Evolutionary conservation across 2,113 vertebrate genomes (phyloP).

Genomic region (Python bivittatus): DNA sequence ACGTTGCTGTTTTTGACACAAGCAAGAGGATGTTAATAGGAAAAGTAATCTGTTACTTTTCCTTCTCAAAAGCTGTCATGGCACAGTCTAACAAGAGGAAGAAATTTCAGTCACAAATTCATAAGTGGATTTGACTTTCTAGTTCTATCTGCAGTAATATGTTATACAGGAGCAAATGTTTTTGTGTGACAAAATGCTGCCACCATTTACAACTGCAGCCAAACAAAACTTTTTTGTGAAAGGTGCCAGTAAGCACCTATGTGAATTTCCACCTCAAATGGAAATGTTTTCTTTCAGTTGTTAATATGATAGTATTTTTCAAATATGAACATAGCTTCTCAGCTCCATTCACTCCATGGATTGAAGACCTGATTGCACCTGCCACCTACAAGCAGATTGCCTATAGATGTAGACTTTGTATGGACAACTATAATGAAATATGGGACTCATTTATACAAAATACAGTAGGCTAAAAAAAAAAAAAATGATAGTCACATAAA

Average conservation of each 20-base stretch:
- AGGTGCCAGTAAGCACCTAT: background rate
- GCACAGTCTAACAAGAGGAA: constrained; percentile 39
- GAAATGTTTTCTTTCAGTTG: background rate
- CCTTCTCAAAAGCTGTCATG: constrained; percentile 29
- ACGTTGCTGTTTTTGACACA: background rate
- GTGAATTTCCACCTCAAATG: background rate
- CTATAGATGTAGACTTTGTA: no score
- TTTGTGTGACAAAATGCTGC: background rate
- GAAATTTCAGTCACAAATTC: constrained; percentile 24
- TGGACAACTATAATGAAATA: no score
- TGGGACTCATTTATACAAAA: no score
- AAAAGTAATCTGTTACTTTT: constrained; percentile 13
- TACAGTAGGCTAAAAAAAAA: no score
- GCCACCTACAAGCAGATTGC: no score
- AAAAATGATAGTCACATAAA: no score
- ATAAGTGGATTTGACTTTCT: constrained; percentile 35
- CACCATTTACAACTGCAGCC: background rate
- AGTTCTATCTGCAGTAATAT: constrained; percentile 16
- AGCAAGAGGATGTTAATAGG: background rate
- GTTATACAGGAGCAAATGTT: background rate
- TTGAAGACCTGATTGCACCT: no score
- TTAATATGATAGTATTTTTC: background rate
- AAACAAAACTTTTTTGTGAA: background rate
- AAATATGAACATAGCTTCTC: background rate
- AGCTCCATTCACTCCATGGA: no score